Evolutionary conservation across 23 tunicate genomes (phyloP), one percentile per base, ranked within the genome.

Genomic region (Clavelina lepadiformis): DNA sequence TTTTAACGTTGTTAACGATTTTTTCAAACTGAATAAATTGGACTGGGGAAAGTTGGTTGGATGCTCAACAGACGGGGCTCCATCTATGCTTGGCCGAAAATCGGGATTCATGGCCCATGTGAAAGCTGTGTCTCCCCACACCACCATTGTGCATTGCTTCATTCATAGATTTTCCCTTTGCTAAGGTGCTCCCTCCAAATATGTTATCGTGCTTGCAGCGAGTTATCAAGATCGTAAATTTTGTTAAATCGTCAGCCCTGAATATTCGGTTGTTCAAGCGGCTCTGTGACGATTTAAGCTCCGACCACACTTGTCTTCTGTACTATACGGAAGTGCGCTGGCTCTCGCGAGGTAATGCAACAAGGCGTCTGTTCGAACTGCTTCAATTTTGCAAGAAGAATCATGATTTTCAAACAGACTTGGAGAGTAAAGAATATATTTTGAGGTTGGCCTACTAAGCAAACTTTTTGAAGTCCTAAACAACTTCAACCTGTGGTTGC

Each of bases 241-340:
- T 76, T 49, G 82, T 67, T 24, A 67, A 67, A 67, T 24, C 69
- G 52, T 63, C 69, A 63, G 69, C 69, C 23, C 24, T 73, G 55
- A 73, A 62, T 61, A 59, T 71, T 8, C 44, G 71, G 23, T 25
- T 73, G 65, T 73, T 73, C 52, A 28, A 23, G 6, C 28, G 13
- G 34, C 65, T 58, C 22, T 58, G 35, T 58, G 50, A 18, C 19
- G 63, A 73, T 60, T 27, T 73, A 21, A 56, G 76, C 28, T 73
- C 78, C 31, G 69, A 73, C 31, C 78, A 73, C 78, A 73, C 70
- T 28, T 73, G 78, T 73, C 78, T 73, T 52, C 78, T 73, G 41
- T 73, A 37, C 34, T 29, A 26, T 65, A 73, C 72, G 31, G 78
- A 73, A 27, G 70, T 64, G 70, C 73, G 67, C 73, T 68, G 67